Evolutionary conservation across 2,113 vertebrate genomes (phyloP), one percentile per base, ranked within the genome.

Genomic region (Labeo catla): DNA sequence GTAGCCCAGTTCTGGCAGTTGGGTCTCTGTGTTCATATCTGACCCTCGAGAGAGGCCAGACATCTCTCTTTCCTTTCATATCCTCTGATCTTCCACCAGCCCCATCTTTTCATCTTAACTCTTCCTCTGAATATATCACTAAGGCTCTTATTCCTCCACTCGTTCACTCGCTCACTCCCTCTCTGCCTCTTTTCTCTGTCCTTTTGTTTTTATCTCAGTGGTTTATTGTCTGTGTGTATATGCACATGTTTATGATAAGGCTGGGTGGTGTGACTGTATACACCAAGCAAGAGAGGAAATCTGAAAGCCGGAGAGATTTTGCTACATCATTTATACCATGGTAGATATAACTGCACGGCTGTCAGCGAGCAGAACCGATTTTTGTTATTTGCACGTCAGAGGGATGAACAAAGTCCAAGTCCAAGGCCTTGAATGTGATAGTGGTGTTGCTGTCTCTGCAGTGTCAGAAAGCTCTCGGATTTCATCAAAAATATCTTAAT

Each of bases 11-110:
- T 76, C 34, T 66, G 76, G 78, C 54, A 43, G 65, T 52, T 59
- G 36, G 28, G 34, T 76, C 54, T 76, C 59, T 77, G 63, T 61
- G 76, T 52, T 49, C 72, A 78, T 87, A 78, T 76, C 43, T 76
- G 68, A 84, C 82, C 82, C 82, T 28, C 34, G 28, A 73, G 82
- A 84, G 47, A 85, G 83, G 86, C 82, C 86, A 80, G 86, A 65
- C 82, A 28, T 65, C 59, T 81, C 59, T 43, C 34, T 65, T 76
- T 43, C 50, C 68, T 59, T 39, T 65, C 12, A 65, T 66, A 23
- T 84, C n/a, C 28, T 80, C 65, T 73, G 78, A 85, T 81, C 66
- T 83, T 84, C 28, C 28, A 65, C 84, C 74, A 80, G 61, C 80
- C 34, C 34, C 34, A 47, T 8, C 36, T 76, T 66, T 80, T 81